Base-by-base conservation (phyloP, 2,888 invertebrate genomes). In the Hololepta plana region DNA sequence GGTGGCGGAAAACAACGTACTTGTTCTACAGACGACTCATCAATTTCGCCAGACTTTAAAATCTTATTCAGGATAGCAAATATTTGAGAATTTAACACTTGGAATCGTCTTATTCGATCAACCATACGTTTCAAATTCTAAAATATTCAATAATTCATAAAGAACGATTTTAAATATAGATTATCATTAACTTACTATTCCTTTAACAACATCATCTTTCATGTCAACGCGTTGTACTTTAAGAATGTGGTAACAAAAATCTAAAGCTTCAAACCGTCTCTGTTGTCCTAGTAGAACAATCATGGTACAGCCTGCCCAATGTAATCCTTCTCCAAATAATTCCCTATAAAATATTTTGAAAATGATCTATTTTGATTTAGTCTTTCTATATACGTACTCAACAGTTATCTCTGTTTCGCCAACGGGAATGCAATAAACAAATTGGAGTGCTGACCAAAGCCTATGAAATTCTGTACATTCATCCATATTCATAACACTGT, bases 221-320 rank as follows among this genome's bases (percentile, higher is more conserved):
- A 88, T 85, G 51, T 96, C 95, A 1, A 91, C 90, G 17, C 91
- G 62, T 54, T 96, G 95, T 6, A 96, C 91, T 33, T 91, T 60
- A 33, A 96, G 66, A 42, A 98, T 84, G 54, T 98, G 96, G 59
- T 98, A 98, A 57, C 90, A 93, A 62, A 96, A 96, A 62, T 98
- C 98, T 21, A 96, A 65, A 2, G 91, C 90, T 51, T 98, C 95
- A 55, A 96, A 98, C 32, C 95, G 64, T 23, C 90, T 62, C 58
- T 96, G 93, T 47, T 98, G 96, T 0, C 90, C 90, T 17, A 98
- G 62, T 20, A 98, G 62, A 3, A 88, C 80, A 34, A 98, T 87
- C 66, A 98, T 85, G 7, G 91, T 79, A 53, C 95, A 93, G 1
- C 95, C 96, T 3, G 95, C 96, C 96, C 96, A 98, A 55, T 96